phyloP scores from a whole-genome alignment of 1,140 invertebrate species.

The Platyura marginata region DNA sequence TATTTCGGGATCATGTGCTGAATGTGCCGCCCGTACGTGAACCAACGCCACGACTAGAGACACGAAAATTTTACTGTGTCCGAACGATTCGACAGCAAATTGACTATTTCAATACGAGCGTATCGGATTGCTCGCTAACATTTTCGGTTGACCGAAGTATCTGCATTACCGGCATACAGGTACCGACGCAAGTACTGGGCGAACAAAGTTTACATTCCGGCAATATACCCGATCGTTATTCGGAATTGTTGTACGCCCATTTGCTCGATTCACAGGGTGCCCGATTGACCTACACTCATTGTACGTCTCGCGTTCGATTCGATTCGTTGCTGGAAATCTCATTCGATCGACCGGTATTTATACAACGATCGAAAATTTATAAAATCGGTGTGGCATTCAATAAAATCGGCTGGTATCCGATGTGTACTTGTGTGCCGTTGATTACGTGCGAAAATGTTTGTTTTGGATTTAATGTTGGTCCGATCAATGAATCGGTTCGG shows the following conservation, averaged over 20 bases:
- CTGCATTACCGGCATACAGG: conserved; percentile 46
- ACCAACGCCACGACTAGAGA: conserved; percentile 14
- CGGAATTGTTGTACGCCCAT: conserved; percentile 60
- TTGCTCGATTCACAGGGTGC: conserved; percentile 54
- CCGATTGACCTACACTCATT: conserved; percentile 60
- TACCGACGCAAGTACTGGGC: conserved; percentile 37
- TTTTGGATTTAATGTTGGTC: conserved; percentile 52
- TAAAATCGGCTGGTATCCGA: conserved; percentile 57
- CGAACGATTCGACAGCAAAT: conserved; percentile 38
- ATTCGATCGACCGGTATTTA: conserved; percentile 57
- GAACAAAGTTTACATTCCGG: conserved; percentile 27
- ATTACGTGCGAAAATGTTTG: conserved; percentile 42
- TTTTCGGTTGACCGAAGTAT: conserved; percentile 63
- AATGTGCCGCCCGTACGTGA: not conserved
- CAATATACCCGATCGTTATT: conserved; percentile 30
- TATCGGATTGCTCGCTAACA: conserved; percentile 52
- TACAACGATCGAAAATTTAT: conserved; percentile 55
- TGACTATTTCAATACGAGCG: conserved; percentile 46
- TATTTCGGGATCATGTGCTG: not conserved
- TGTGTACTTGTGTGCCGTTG: conserved; percentile 41
- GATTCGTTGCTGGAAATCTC: conserved; percentile 52
- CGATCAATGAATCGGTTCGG: conserved; percentile 35
- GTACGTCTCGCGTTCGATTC: conserved; percentile 46
- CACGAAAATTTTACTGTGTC: conserved; percentile 42
- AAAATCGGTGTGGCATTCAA: conserved; percentile 64